A percentile compares a stretch with the other conserved stretches of the same genome.
Conservation (phyloP, 2,113 vertebrate species). For the Ptilonorhynchus violaceus region DNA sequence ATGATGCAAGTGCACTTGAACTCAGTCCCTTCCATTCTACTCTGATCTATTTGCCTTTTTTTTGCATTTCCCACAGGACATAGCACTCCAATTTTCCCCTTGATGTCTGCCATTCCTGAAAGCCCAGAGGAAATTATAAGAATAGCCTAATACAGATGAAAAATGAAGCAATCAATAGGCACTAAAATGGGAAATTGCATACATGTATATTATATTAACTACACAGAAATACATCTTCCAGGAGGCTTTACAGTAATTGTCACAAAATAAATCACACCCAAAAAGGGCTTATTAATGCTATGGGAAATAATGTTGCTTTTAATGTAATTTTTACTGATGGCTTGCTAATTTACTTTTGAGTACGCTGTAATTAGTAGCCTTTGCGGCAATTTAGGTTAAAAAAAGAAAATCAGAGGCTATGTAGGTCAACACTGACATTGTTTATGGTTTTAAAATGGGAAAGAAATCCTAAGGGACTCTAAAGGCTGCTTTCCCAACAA, state of each 20-base stretch:
- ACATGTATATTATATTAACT: constrained; percentile 60
- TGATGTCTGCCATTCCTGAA: constrained; percentile 44
- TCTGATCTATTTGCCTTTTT: constrained; percentile 43
- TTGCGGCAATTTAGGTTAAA: background rate
- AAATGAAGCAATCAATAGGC: constrained; percentile 60
- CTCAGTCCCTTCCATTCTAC: background rate
- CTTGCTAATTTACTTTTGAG: constrained; percentile 14
- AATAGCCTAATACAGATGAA: constrained; percentile 50
- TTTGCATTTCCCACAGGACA: constrained; percentile 32
- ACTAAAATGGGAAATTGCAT: constrained; percentile 54
- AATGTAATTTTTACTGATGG: constrained; percentile 8
- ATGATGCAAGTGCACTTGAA: constrained; percentile 9
- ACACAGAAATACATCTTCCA: constrained; percentile 41
- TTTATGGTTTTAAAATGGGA: background rate
- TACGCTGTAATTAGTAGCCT: background rate
- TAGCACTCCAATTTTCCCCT: constrained; percentile 25
- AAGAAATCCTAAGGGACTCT: constrained; percentile 6
- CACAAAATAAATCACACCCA: constrained; percentile 26
- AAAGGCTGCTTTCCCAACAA: constrained; percentile 18
- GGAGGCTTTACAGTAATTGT: constrained; percentile 17
- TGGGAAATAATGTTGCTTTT: background rate
- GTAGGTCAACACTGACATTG: background rate
- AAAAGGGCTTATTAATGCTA: background rate
- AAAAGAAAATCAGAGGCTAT: background rate
- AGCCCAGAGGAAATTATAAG: constrained; percentile 50